Evolutionary conservation across 2,113 vertebrate species (phyloP).

Genomic region (Corvus cornix): DNA sequence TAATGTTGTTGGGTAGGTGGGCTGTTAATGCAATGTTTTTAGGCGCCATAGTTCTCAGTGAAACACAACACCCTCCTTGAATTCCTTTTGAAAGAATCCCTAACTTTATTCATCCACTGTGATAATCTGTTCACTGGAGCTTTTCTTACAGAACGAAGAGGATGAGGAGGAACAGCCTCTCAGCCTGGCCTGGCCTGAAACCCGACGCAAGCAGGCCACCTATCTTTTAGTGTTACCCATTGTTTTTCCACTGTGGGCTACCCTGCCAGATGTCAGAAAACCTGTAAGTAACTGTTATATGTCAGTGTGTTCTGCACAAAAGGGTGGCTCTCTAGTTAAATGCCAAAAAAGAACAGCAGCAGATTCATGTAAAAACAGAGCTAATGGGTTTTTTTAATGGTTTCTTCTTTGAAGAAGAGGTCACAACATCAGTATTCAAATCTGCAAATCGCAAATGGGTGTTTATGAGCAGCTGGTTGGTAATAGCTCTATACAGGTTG

Average conservation of each 20-base stretch:
- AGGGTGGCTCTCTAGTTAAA: not conserved
- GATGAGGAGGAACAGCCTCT: slow-evolving; percentile 88
- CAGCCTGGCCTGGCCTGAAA: slow-evolving; percentile 92
- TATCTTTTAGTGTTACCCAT: slow-evolving; percentile 92
- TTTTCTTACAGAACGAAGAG: slow-evolving; percentile 75
- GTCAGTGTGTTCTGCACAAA: not conserved
- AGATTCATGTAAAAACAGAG: not conserved
- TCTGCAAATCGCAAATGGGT: not conserved
- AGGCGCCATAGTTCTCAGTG: rapidly evolving
- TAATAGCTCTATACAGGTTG: not conserved
- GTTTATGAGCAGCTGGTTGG: not conserved
- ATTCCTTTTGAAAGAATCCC: not conserved
- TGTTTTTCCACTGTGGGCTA: slow-evolving; percentile 89
- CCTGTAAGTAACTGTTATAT: slow-evolving; percentile 76
- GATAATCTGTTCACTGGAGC: not conserved
- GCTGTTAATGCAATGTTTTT: not conserved
- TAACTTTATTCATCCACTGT: not conserved
- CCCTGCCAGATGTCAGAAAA: slow-evolving; percentile 92
- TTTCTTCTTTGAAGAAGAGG: not conserved
- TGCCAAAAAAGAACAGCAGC: not conserved
- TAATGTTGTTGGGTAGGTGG: not conserved
- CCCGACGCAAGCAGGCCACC: slow-evolving; percentile 81
- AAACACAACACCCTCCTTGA: not conserved
- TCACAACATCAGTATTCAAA: not conserved
- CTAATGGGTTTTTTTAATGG: not conserved